phyloP scores from a whole-genome alignment of 1,140 invertebrate species.

The Platorchestia sp. region DNA sequence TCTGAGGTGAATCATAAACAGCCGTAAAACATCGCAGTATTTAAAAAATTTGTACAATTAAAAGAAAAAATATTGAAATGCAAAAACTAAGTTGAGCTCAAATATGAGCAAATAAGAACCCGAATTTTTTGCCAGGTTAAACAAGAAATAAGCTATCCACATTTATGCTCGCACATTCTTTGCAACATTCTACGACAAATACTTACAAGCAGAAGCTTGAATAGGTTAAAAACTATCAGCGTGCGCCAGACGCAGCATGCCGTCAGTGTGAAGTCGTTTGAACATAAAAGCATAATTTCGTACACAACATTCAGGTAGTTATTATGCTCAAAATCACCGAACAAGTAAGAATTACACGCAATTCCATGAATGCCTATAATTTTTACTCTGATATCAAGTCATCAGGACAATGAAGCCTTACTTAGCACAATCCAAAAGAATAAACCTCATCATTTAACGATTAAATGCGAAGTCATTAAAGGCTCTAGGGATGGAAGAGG shows the following conservation, averaged over 20 bases:
- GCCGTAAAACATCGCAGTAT: neutral
- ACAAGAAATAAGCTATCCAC: neutral
- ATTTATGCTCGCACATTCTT: neutral
- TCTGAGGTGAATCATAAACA: neutral
- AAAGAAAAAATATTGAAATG: too few species aligned
- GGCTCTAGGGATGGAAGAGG: neutral
- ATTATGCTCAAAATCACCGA: neutral
- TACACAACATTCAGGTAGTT: neutral
- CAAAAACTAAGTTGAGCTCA: too few species aligned
- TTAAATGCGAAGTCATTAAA: neutral
- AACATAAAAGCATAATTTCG: neutral
- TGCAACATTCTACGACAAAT: neutral
- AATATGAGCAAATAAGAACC: neutral
- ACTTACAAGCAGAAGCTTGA: neutral
- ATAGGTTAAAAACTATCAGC: neutral
- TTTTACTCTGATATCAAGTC: neutral
- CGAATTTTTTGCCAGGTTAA: neutral
- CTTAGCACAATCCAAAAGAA: neutral
- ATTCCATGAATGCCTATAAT: neutral
- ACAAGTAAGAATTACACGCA: neutral
- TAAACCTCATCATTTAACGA: neutral
- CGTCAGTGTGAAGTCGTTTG: neutral
- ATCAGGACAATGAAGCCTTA: neutral
- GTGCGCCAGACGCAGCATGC: neutral
- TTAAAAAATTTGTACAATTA: too few species aligned